Percentiles rank a stretch among this genome's conserved stretches.
These are phyloP conservation scores for Ophion ellenae DNA, from an alignment of 2,888 invertebrate species.

Conservation along the genomic window DNA sequence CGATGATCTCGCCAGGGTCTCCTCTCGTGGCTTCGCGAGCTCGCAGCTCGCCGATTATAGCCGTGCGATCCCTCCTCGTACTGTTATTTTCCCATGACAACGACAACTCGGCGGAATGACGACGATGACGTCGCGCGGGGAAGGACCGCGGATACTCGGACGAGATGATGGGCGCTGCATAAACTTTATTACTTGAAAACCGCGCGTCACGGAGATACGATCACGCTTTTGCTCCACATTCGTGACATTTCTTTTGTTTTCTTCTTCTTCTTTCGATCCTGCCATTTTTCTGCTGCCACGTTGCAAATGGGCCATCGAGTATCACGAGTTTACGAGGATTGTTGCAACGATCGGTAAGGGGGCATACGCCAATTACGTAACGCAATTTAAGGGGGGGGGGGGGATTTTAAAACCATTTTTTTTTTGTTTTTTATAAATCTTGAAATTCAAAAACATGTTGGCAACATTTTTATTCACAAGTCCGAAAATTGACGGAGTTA, in stretches of 20 bases:
- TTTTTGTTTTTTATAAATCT: too few relatives aligned
- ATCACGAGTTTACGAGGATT: conserved; percentile 22
- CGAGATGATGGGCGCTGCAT: conserved; percentile 60
- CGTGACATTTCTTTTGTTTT: conserved; percentile 15
- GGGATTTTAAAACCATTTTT: too few relatives aligned
- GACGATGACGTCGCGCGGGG: conserved; percentile 43
- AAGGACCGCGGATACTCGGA: conserved; percentile 15
- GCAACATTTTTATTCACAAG: too few relatives aligned
- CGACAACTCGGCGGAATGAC: conserved; percentile 63
- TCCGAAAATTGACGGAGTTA: too few relatives aligned
- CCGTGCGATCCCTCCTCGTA: conserved; percentile 48
- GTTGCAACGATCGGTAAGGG: conserved; percentile 10
- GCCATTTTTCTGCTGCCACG: not conserved
- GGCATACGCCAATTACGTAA: too few relatives aligned
- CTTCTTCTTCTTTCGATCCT: conserved; percentile 13
- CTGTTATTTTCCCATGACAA: conserved; percentile 66
- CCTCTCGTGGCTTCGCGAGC: conserved; percentile 32
- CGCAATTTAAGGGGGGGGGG: too few relatives aligned
- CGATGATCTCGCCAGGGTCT: conserved; percentile 31
- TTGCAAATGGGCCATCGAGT: conserved; percentile 20
- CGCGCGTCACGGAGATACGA: conserved; percentile 59
- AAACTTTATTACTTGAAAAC: conserved; percentile 49
- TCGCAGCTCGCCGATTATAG: conserved; percentile 50
- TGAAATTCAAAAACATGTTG: too few relatives aligned
- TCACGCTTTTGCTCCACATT: conserved; percentile 65